These are phyloP conservation scores for human DNA, from an alignment of 2,113 vertebrate species.

Conservation along the genomic window DNA sequence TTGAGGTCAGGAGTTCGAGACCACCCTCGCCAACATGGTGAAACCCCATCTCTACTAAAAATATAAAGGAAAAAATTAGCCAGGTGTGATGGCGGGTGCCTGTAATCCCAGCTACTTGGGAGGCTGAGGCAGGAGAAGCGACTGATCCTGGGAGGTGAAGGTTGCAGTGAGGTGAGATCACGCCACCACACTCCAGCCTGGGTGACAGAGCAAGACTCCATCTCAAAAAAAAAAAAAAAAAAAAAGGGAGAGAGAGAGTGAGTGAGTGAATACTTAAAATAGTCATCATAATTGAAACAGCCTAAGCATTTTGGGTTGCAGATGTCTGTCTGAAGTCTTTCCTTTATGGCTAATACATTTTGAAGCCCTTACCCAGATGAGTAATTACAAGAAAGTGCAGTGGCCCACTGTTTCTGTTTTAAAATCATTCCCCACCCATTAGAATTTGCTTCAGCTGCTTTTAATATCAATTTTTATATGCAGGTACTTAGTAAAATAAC, in stretches of 20 bases:
- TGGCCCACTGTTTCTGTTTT: slow-evolving; percentile 44
- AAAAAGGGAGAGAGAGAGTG: background rate
- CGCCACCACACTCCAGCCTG: no score
- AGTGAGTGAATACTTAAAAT: background rate
- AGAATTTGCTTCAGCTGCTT: slow-evolving; percentile 3
- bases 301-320: slow-evolving; percentile 20
- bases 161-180: no score
- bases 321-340: slow-evolving; percentile 38
- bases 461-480: background rate
- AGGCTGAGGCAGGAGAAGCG: no score
- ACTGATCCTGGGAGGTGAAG: no score
- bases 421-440: slow-evolving; percentile 35
- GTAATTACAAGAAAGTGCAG: background rate
- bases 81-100: no score
- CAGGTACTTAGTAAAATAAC: background rate
- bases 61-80: no score
- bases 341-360: slow-evolving; percentile 16
- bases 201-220: no score
- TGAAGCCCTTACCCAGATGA: background rate
- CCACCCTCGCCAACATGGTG: no score
- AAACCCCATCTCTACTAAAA: no score
- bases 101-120: no score
- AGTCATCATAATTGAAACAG: background rate
- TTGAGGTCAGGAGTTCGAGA: no score
- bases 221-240: no score